phyloP scores from a whole-genome alignment of 2,113 vertebrate species.

The Cyprinodon variegatus region DNA sequence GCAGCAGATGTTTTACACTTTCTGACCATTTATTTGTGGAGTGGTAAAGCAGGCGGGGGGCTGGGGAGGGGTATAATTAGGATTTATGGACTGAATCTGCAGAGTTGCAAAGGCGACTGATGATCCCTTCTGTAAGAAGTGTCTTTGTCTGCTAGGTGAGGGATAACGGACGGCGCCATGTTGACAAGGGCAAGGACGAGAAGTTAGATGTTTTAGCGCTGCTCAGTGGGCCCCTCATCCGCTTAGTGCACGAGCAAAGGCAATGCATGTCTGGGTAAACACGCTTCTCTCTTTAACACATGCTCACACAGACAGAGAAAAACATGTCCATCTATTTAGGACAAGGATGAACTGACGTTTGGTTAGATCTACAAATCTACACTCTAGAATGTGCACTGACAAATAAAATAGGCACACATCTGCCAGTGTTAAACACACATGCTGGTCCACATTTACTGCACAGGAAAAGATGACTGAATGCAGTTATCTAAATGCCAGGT shows the following conservation, averaged over 20 bases:
- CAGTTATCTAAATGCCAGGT: background rate
- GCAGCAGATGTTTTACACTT: slow-evolving; percentile 99
- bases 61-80: slow-evolving; percentile 90
- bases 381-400: slow-evolving; percentile 5
- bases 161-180: slow-evolving; percentile 89
- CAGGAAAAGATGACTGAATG: background rate
- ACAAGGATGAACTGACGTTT: slow-evolving; percentile 10
- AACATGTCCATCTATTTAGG: slow-evolving; percentile 20
- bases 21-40: slow-evolving; percentile 97
- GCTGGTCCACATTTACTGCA: background rate
- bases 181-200: slow-evolving; percentile 92
- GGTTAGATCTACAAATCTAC: slow-evolving; percentile 16
- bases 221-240: slow-evolving; percentile 72
- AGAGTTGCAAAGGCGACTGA: slow-evolving; percentile 96
- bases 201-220: slow-evolving; percentile 78
- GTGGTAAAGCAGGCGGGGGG: slow-evolving; percentile 42
- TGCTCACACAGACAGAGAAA: background rate
- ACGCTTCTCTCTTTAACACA: slow-evolving; percentile 1
- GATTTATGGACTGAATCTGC: slow-evolving; percentile 99
- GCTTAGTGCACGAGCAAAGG: slow-evolving; percentile 54
- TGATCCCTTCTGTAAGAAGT: slow-evolving; percentile 89
- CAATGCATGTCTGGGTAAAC: slow-evolving; percentile 16
- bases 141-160: slow-evolving; percentile 90
- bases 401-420: background rate
- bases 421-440: background rate